Percentiles rank a stretch among this genome's conserved stretches.
These are phyloP conservation scores for Bolinopsis microptera DNA, from an alignment of 37 sponge, comb jelly and placozoan genomes.

Conservation along the genomic window DNA sequence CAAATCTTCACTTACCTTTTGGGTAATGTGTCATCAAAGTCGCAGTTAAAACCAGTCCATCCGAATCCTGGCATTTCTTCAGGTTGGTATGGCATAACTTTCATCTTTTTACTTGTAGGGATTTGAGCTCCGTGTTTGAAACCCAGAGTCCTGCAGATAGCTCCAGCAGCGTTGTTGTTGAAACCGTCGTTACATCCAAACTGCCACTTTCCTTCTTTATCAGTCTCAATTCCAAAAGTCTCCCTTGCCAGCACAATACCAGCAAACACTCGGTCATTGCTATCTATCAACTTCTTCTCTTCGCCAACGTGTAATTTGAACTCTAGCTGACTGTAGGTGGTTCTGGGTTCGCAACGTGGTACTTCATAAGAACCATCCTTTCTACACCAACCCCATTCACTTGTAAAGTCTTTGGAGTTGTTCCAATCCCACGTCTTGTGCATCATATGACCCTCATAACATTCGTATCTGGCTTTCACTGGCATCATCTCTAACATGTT, in stretches of 20 bases:
- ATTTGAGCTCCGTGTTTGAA: background rate
- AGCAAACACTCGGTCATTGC: slow-evolving; percentile 1
- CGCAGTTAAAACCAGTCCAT: slow-evolving; percentile 18
- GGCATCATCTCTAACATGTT: background rate
- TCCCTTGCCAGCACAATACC: background rate
- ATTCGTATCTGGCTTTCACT: background rate
- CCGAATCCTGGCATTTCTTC: background rate
- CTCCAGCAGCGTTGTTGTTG: slow-evolving; percentile 15
- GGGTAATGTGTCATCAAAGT: slow-evolving; percentile 11
- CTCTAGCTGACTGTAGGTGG: background rate
- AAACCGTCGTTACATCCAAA: slow-evolving; percentile 3
- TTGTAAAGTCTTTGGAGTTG: no score
- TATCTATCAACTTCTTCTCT: background rate
- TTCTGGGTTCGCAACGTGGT: background rate
- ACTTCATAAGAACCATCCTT: slow-evolving; percentile 30
- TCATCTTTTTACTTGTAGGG: background rate
- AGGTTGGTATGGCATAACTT: background rate
- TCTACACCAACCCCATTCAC: slow-evolving; percentile 39
- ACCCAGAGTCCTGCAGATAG: slow-evolving; percentile 42
- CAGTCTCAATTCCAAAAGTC: background rate
- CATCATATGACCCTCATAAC: slow-evolving; percentile 27
- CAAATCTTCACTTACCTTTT: background rate
- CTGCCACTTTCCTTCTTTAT: background rate
- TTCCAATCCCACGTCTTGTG: background rate
- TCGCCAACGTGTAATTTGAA: slow-evolving; percentile 17